Evolutionary conservation across 2,113 vertebrate genomes (phyloP).

Genomic region (Apaloderma vittatum): DNA sequence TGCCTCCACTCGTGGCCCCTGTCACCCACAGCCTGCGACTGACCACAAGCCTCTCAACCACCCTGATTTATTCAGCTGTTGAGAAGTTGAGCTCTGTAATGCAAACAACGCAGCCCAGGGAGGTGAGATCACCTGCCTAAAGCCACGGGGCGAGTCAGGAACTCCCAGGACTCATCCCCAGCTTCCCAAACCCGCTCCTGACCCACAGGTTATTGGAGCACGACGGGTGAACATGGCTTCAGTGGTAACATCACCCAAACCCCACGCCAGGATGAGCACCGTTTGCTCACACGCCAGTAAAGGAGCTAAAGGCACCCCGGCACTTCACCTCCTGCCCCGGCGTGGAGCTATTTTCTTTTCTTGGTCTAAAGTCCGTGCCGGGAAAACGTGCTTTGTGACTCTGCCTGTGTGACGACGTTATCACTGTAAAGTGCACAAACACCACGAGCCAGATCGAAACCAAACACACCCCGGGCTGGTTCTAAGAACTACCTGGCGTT

Average conservation of each 20-base stretch:
- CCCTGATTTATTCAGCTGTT: neutral
- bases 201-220: rapidly evolving
- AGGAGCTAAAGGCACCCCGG: neutral
- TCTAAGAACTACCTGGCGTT: rapidly evolving
- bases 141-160: neutral
- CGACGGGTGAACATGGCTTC: rapidly evolving
- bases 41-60: rapidly evolving
- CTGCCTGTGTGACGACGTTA: rapidly evolving
- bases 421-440: neutral
- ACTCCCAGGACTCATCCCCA: neutral
- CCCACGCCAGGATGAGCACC: rapidly evolving
- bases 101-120: neutral
- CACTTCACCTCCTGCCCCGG: rapidly evolving
- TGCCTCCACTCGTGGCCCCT: rapidly evolving
- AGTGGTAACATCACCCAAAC: neutral
- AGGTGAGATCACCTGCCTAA: neutral
- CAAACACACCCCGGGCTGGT: rapidly evolving
- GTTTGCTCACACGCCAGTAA: rapidly evolving
- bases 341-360: neutral
- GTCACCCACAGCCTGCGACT: neutral
- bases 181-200: neutral
- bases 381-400: neutral
- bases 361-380: neutral
- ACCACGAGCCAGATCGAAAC: neutral
- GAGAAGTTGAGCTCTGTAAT: neutral